These are phyloP conservation scores for Dromaius novaehollandiae DNA, from an alignment of 2,113 vertebrate species.

Conservation along the genomic window DNA sequence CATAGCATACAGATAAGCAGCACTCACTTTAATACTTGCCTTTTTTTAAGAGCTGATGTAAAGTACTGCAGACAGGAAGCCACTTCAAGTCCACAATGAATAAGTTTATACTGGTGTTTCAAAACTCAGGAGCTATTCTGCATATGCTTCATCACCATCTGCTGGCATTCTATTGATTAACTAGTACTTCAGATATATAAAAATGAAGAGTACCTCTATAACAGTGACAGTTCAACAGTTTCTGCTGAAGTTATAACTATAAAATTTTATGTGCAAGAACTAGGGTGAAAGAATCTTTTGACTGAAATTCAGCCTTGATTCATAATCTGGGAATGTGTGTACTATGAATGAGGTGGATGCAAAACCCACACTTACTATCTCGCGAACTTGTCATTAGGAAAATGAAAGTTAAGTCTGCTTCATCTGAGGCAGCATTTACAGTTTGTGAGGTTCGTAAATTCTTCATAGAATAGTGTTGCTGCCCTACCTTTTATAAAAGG, in stretches of 20 bases:
- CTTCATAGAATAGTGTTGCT: background rate
- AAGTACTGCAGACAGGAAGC: background rate
- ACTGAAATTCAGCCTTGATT: background rate
- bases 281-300: background rate
- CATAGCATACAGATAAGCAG: slow-evolving; percentile 44
- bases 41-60: slow-evolving; percentile 23
- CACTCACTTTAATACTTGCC: slow-evolving; percentile 27
- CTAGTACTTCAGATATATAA: background rate
- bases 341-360: background rate
- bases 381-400: background rate
- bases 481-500: background rate
- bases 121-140: slow-evolving; percentile 16
- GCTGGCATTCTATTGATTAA: background rate
- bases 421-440: background rate
- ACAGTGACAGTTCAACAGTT: background rate
- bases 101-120: background rate
- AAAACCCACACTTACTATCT: background rate
- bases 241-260: background rate
- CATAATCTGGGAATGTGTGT: background rate
- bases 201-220: background rate
- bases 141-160: background rate
- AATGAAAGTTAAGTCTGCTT: background rate
- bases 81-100: background rate
- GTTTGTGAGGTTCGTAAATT: background rate
- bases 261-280: background rate